A percentile compares a stretch with the other conserved stretches of the same genome.
These are phyloP conservation scores for Cephus sareptanus DNA, from an alignment of 2,888 invertebrate genomes.

Conservation along the genomic window DNA sequence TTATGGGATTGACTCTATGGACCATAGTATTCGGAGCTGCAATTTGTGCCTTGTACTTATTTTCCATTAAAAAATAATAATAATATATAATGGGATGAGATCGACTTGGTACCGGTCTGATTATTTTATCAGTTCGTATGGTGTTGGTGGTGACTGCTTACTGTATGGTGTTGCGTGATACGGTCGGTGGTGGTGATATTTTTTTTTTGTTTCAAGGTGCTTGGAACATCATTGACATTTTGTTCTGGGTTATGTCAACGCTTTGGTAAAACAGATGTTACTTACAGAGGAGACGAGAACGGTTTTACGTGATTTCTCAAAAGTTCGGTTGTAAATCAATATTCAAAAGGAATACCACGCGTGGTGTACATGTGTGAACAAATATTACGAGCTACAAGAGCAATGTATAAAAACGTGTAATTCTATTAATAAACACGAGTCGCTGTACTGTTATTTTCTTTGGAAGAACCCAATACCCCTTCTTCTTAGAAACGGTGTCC, in stretches of 20 bases:
- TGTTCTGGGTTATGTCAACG: neutral
- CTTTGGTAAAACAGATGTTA: neutral
- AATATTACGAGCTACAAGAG: conserved; percentile 38
- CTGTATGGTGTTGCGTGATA: neutral
- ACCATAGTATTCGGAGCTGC: neutral
- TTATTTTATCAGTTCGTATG: neutral
- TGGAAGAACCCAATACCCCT: conserved; percentile 41
- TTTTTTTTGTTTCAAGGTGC: neutral
- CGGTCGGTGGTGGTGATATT: neutral
- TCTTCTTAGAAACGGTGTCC: conserved; percentile 39
- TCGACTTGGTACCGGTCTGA: neutral
- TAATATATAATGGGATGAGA: neutral
- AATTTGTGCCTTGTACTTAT: neutral
- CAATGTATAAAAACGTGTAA: conserved; percentile 38
- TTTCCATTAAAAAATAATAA: neutral
- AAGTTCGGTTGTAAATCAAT: conserved; percentile 48
- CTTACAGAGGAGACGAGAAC: neutral
- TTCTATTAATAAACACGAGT: conserved; percentile 39
- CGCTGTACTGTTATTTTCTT: conserved; percentile 27
- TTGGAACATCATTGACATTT: neutral
- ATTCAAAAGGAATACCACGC: conserved; percentile 36
- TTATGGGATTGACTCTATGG: neutral
- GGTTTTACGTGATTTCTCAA: conserved; percentile 35
- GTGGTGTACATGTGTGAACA: conserved; percentile 49
- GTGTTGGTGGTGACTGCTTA: neutral